Evolutionary conservation across 2,888 invertebrate species (phyloP).

Genomic region (Folsomia candida): DNA sequence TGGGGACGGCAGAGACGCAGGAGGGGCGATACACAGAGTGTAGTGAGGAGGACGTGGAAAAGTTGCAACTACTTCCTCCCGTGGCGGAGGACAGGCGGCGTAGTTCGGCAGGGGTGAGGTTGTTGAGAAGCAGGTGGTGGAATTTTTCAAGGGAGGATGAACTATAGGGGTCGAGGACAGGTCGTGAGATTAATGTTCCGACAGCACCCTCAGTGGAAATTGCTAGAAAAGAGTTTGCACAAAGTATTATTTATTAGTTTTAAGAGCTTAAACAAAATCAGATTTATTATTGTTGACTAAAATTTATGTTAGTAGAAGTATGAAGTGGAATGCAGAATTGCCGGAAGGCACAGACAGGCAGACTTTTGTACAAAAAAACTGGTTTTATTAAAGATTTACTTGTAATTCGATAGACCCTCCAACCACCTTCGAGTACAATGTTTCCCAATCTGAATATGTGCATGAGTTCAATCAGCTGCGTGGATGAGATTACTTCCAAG

Average conservation of each 20-base stretch:
- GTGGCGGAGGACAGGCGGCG: conserved; percentile 28
- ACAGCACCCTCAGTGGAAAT: conserved; percentile 40
- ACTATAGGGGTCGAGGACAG: conserved; percentile 20
- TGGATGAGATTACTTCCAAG: conserved; percentile 70
- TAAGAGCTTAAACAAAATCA: too few species aligned
- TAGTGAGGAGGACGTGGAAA: neutral
- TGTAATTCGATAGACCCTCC: conserved; percentile 44
- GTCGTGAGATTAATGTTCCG: conserved; percentile 41
- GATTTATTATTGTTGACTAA: too few species aligned
- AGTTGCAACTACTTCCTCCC: neutral
- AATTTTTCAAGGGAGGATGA: conserved; percentile 3
- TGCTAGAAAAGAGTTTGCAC: conserved; percentile 27
- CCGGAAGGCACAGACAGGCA: too few species aligned
- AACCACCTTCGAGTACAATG: conserved; percentile 47
- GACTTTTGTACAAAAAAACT: neutral
- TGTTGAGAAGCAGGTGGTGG: too few species aligned
- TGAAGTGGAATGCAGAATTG: too few species aligned
- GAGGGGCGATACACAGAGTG: neutral
- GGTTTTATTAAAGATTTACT: conserved; percentile 27
- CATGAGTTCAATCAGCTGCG: conserved; percentile 59
- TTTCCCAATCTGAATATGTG: conserved; percentile 47
- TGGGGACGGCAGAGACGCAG: neutral
- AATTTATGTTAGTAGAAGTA: too few species aligned
- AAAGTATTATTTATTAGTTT: neutral
- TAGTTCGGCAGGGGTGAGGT: conserved; percentile 42